Base-by-base conservation (phyloP, 2,888 invertebrate genomes). In the Acrobasis repandana region DNA sequence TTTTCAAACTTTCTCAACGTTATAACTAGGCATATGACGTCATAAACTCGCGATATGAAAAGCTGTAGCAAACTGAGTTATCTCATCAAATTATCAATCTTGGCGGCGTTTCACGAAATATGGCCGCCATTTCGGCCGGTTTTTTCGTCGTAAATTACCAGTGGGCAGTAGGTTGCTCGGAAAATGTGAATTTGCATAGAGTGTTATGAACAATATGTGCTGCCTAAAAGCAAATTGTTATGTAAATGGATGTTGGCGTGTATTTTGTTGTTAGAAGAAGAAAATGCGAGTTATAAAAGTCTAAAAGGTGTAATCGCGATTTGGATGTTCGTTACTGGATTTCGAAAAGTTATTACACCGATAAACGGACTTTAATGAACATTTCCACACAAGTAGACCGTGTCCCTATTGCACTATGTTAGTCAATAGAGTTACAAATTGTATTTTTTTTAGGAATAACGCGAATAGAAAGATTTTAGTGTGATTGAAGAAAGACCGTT, bases 61-160 rank as follows among this genome's bases (percentile, higher is more conserved):
- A 16, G 46, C 46, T 52, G 33, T 52, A 28, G 46, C 14, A 50
- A 51, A 59, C 51, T 51, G 52, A 60, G 60, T 60, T 60, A 60
- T 60, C 60, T 51, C 46, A 15, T 52, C 46, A 60, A 60, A 60
- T 60, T 60, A 59, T 59, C 59, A 60, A 60, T 60, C 60, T 60
- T 11, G 33, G 14, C 46, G 52, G 46, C 51, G 43, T n/a, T 60
- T 43, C 34, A 46, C 20, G 46, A 60, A 60, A 52, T 60, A 60
- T 60, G 43, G 33, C 52, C 43, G 46, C 33, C 33, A 60, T 52
- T 48, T 50, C 36, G 46, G 43, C n/a, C 34, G 34, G 52, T 43
- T 52, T 52, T 52, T 52, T 46, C 18, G 2, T 49, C 60, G 46
- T 60, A 60, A 60, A 60, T 43, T 52, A 11, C 14, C 34, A 48